Evolutionary conservation across 2,797 vertebrate genomes (phyloP), one percentile per base, ranked within the genome.

Genomic region (Pangasius mekongensis): DNA sequence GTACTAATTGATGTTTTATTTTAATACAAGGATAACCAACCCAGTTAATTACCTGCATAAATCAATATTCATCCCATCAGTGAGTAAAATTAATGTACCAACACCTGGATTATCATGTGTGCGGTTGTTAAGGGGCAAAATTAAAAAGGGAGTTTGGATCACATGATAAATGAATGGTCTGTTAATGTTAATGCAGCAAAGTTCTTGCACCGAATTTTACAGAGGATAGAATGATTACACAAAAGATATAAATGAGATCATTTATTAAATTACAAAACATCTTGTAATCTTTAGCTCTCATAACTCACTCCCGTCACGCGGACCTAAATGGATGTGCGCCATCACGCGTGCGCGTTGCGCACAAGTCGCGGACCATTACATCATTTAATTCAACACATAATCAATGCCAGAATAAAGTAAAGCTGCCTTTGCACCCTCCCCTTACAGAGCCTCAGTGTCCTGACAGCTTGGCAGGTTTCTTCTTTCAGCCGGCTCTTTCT

Each of bases 391-490:
- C 54, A 89, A 69, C 74, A 86, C 69, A 74, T 20, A 83, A 73
- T 86, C n/a, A 24, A 85, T 83, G 85, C 64, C 83, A 88, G 67
- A 80, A 83, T 83, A 88, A 83, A 90, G 86, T 86, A 58, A 74
- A 60, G 6, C 22, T 69, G 60, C 27, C 36, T 39, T 76, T 43
- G 58, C 64, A 69, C 86, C 73, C 88, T 87, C 84, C 91, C 89
- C 86, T 85, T 87, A 60, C 86, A 11, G 85, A 90, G 89, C 87
- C 92, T 86, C 54, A 24, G 84, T 56, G 69, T 85, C 33, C 24
- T 92, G 90, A 92, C 90, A 90, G 91, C 87, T 89, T 74, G 52
- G 69, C 54, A 43, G 66, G 83, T 71, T 84, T 84, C 64, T 84
- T 24, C 52, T 83, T 84, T 89, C 85, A 84, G 69, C 22, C 43